A percentile compares a stretch with the other conserved stretches of the same genome.
phyloP scores from a whole-genome alignment of 2,888 invertebrate genomes.

The Xylocampa areola region DNA sequence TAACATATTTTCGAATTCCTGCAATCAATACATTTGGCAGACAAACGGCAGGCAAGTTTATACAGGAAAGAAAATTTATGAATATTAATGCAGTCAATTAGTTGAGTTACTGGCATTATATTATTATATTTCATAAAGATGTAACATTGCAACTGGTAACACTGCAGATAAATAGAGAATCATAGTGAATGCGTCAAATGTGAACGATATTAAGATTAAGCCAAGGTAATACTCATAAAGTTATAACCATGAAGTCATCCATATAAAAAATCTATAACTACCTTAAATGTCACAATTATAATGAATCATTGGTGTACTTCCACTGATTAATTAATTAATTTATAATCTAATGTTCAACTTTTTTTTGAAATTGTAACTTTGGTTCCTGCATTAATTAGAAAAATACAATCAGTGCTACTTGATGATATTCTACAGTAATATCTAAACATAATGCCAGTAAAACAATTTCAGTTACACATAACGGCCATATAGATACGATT shows the following conservation, averaged over 20 bases:
- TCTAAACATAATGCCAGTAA: constrained; percentile 12
- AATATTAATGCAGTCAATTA: constrained; percentile 17
- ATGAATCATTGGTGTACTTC: constrained; percentile 16
- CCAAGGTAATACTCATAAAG: not conserved
- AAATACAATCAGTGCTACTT: not conserved
- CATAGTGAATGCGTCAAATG: not conserved
- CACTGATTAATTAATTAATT: constrained; percentile 4
- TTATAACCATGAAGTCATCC: constrained; percentile 14
- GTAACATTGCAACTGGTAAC: not conserved
- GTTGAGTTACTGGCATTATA: constrained; percentile 13
- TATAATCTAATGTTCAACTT: not conserved
- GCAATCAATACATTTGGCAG: constrained; percentile 51
- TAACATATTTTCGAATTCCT: constrained; percentile 8
- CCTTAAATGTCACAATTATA: constrained; percentile 8
- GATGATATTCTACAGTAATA: not conserved
- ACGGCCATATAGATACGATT: constrained; percentile 1
- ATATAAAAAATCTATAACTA: constrained; percentile 17
- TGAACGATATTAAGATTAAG: not conserved
- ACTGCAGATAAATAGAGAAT: not conserved
- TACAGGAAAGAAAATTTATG: constrained; percentile 18
- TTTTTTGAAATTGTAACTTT: not conserved
- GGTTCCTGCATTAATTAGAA: no score
- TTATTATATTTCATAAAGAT: not conserved
- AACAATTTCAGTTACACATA: constrained; percentile 2
- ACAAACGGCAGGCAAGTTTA: constrained; percentile 53